Percentiles rank a stretch among this genome's conserved stretches.
These are phyloP conservation scores for Chrysocyon brachyurus DNA, from an alignment of 2,797 vertebrate genomes.

Conservation along the genomic window DNA sequence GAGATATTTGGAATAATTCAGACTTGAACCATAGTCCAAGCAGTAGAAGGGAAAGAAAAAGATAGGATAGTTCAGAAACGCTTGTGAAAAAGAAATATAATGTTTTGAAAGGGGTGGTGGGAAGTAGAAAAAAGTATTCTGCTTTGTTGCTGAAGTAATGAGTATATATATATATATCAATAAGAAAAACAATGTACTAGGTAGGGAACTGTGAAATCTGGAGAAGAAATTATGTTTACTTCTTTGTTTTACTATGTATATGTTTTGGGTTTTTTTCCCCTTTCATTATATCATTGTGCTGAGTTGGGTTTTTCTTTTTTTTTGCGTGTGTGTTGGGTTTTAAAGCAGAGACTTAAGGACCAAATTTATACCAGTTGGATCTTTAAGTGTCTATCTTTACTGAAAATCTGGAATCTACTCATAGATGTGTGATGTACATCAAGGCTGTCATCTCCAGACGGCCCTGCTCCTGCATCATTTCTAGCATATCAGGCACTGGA, in stretches of 20 bases:
- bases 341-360: not conserved
- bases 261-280: not conserved
- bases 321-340: too few relatives aligned
- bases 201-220: not conserved
- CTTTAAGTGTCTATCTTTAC: not conserved
- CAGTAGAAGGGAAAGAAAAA: not conserved
- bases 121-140: not conserved
- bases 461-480: not conserved
- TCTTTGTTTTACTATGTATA: not conserved
- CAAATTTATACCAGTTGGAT: slow-evolving; percentile 1
- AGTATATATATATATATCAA: not conserved
- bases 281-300: not conserved
- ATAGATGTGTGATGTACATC: not conserved
- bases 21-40: slow-evolving; percentile 16
- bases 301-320: not conserved
- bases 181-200: slow-evolving; percentile 7
- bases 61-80: not conserved
- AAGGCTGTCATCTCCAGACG: not conserved
- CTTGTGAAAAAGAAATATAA: not conserved
- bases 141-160: not conserved
- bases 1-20: slow-evolving; percentile 34
- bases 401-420: not conserved
- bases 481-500: not conserved
- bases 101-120: not conserved
- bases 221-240: not conserved